Percentiles rank a stretch among this genome's conserved stretches.
These are phyloP conservation scores for Linepithema humile DNA, from an alignment of 1,140 invertebrate genomes.

Conservation along the genomic window DNA sequence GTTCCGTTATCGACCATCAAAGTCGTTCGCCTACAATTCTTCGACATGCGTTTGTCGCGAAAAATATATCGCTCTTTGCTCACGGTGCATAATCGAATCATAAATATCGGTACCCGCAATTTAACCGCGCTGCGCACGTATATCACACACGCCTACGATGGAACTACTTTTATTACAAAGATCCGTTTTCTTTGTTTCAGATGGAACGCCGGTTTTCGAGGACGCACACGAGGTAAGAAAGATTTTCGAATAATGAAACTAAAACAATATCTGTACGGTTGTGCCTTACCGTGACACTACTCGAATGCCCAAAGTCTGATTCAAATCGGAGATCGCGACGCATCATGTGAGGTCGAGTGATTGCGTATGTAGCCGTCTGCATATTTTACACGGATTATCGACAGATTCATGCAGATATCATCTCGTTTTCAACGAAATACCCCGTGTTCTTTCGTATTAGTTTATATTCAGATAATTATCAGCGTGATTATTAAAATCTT, in stretches of 20 bases:
- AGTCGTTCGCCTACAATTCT: background rate
- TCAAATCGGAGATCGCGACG: conserved; percentile 3
- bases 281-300: background rate
- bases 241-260: background rate
- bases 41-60: background rate
- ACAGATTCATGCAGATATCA: background rate
- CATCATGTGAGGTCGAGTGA: background rate
- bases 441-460: background rate
- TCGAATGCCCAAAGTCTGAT: conserved; percentile 3
- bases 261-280: background rate
- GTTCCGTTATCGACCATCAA: background rate
- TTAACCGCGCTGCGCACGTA: background rate
- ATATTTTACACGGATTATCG: background rate
- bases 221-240: conserved; percentile 75
- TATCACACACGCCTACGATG: background rate
- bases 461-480: conserved; percentile 6
- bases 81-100: background rate
- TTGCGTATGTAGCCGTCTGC: background rate
- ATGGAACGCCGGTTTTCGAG: conserved; percentile 72
- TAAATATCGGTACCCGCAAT: conserved; percentile 41
- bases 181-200: conserved; percentile 74
- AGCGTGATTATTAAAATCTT: conserved; percentile 12
- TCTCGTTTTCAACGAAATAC: background rate
- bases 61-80: background rate
- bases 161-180: conserved; percentile 7